Evolutionary conservation across 2,113 vertebrate species (phyloP).

Genomic region (Syngnathus floridae): DNA sequence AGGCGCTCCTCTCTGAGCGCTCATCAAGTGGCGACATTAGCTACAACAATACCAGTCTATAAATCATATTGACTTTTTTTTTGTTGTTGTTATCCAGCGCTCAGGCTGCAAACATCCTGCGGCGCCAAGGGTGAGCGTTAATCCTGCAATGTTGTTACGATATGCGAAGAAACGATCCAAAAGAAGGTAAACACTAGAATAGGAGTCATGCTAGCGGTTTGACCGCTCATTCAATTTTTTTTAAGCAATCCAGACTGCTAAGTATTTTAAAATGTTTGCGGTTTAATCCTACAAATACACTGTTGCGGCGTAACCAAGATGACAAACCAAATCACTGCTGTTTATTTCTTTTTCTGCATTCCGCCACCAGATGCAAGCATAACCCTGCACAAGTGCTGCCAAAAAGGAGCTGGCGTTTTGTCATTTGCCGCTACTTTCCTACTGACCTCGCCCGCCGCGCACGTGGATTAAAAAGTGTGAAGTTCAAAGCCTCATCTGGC

Average conservation of each 20-base stretch:
- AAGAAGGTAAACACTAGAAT: neutral
- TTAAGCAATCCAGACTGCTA: too few relatives aligned
- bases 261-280: too few relatives aligned
- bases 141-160: neutral
- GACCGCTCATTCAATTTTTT: too few relatives aligned
- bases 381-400: neutral
- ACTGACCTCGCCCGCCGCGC: neutral
- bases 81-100: neutral
- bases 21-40: neutral
- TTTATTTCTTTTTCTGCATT: neutral
- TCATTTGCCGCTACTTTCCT: constrained; percentile 4
- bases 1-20: constrained; percentile 7
- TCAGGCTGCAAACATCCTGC: neutral
- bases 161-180: neutral
- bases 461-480: constrained; percentile 7
- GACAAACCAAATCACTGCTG: neutral
- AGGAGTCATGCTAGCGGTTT: too few relatives aligned
- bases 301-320: too few relatives aligned
- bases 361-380: neutral
- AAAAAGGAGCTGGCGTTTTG: neutral
- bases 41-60: neutral
- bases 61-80: neutral
- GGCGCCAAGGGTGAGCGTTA: neutral
- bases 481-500: neutral
- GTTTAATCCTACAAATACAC: too few relatives aligned